Percentiles rank a stretch among this genome's conserved stretches.
These are phyloP conservation scores for Percopsis omiscomaycus DNA, from an alignment of 2,797 vertebrate species.

Conservation along the genomic window DNA sequence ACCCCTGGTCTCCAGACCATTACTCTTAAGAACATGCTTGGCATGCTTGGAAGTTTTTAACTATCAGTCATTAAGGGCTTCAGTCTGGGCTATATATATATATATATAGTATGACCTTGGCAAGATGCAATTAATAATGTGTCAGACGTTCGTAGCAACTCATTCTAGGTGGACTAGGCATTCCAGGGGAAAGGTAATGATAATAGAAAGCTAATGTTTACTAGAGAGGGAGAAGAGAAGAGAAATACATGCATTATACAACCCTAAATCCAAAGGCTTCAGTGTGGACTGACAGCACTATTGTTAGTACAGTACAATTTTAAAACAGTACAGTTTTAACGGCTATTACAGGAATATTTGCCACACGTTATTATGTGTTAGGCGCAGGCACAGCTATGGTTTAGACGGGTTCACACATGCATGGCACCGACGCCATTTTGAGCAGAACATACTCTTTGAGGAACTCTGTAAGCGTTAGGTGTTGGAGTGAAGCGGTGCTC, in stretches of 20 bases:
- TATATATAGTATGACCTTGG: slow-evolving; percentile 64
- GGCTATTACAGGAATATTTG: too few species aligned
- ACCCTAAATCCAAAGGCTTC: slow-evolving; percentile 15
- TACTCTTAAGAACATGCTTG: slow-evolving; percentile 72
- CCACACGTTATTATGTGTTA: slow-evolving; percentile 58
- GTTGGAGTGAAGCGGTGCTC: slow-evolving; percentile 74
- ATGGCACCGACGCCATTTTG: slow-evolving; percentile 51
- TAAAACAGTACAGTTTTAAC: slow-evolving; percentile 8
- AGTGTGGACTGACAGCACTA: slow-evolving; percentile 1
- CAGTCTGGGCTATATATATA: slow-evolving; percentile 70
- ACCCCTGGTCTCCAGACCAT: slow-evolving; percentile 61
- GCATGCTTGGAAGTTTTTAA: slow-evolving; percentile 65
- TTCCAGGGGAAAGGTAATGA: slow-evolving; percentile 42
- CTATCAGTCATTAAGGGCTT: slow-evolving; percentile 49
- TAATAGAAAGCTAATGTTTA: slow-evolving; percentile 16
- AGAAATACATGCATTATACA: slow-evolving; percentile 55
- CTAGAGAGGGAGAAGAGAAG: background rate
- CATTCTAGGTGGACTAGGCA: slow-evolving; percentile 22
- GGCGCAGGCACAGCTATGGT: slow-evolving; percentile 21
- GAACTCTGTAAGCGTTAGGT: slow-evolving; percentile 82
- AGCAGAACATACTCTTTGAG: slow-evolving; percentile 81
- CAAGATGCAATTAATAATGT: slow-evolving; percentile 63
- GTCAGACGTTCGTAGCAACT: slow-evolving; percentile 47
- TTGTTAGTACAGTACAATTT: slow-evolving; percentile 25
- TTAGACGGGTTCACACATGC: slow-evolving; percentile 51